These are phyloP conservation scores for Syrphus vitripennis DNA, from an alignment of 2,888 invertebrate species.

Conservation along the genomic window DNA sequence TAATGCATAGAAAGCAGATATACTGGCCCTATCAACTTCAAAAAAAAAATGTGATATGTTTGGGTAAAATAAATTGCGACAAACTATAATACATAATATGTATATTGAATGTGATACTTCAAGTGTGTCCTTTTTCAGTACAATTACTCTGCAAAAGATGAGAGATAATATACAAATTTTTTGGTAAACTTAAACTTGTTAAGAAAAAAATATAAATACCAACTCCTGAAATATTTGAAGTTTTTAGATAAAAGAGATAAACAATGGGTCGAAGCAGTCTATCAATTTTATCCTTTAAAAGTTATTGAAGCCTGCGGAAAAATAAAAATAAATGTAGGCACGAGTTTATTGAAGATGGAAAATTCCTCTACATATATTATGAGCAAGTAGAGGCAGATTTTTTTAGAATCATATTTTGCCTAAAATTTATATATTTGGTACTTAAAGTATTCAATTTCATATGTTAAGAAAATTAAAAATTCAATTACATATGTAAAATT, in stretches of 20 bases:
- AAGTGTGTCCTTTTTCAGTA: background rate
- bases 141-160: background rate
- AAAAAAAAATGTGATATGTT: background rate
- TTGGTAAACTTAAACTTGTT: background rate
- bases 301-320: too few species aligned
- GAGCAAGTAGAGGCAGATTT: too few species aligned
- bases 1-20: background rate
- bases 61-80: constrained; percentile 7
- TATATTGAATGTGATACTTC: constrained; percentile 4
- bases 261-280: too few species aligned
- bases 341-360: too few species aligned
- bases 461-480: too few species aligned
- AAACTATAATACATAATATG: background rate
- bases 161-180: background rate
- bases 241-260: background rate
- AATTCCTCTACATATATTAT: too few species aligned
- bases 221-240: background rate
- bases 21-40: background rate
- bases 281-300: too few species aligned
- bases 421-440: too few species aligned
- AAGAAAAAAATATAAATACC: background rate
- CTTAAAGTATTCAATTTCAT: too few species aligned
- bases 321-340: too few species aligned
- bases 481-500: too few species aligned
- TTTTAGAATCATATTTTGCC: too few species aligned